phyloP scores from a whole-genome alignment of 2,888 invertebrate genomes.

The Eueremaeus valkanovi region DNA sequence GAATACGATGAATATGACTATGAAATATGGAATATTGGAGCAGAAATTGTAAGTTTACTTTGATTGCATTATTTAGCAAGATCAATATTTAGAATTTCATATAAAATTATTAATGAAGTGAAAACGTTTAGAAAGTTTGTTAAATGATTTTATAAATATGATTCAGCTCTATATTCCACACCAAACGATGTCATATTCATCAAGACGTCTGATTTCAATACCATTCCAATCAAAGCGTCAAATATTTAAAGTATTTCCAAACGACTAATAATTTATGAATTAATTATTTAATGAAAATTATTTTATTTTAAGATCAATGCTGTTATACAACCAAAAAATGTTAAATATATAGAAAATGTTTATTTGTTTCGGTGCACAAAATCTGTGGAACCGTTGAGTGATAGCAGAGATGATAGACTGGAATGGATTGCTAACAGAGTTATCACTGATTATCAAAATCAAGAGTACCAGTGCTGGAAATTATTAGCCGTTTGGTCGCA shows the following conservation, averaged over 20 bases:
- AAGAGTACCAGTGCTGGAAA: background rate
- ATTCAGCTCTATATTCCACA: slow-evolving; percentile 14
- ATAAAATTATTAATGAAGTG: no score
- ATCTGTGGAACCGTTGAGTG: background rate
- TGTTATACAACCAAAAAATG: background rate
- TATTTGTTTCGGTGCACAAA: slow-evolving; percentile 11
- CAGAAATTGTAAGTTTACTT: background rate
- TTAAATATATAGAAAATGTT: slow-evolving; percentile 3
- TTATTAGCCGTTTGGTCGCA: slow-evolving; percentile 2
- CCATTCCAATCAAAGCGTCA: background rate
- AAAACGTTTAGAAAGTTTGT: no score
- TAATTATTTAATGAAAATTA: background rate
- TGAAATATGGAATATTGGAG: background rate
- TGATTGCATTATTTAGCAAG: background rate
- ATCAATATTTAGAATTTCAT: no score
- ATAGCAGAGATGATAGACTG: background rate
- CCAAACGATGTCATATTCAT: background rate
- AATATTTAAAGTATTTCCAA: background rate
- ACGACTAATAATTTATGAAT: background rate
- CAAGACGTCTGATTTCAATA: background rate
- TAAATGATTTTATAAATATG: no score
- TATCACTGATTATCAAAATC: background rate
- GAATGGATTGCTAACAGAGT: background rate
- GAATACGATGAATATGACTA: background rate
- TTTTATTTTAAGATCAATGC: slow-evolving; percentile 5